phyloP scores from a whole-genome alignment of 2,113 vertebrate species.

The Fulmarus glacialis region DNA sequence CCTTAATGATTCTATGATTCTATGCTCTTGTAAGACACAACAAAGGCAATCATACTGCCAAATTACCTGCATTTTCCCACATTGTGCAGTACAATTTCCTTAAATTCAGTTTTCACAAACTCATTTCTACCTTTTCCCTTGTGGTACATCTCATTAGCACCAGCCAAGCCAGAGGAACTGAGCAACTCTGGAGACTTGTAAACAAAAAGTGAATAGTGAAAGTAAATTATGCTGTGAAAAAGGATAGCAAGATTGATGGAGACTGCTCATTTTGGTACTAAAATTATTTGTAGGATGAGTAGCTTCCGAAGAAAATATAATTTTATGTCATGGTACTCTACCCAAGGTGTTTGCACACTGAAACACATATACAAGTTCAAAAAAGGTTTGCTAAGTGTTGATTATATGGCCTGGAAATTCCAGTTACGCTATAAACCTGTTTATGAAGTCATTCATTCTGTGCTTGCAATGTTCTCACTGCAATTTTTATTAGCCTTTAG shows the following conservation, averaged over 20 bases:
- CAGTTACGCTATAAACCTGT: neutral
- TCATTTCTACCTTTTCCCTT: neutral
- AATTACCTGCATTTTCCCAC: neutral
- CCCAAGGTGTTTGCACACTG: neutral
- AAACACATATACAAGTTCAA: neutral
- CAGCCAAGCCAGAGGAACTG: neutral
- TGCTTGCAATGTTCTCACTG: neutral
- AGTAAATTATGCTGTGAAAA: neutral
- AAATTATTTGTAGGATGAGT: neutral
- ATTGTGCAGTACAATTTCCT: neutral
- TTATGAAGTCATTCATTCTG: conserved; percentile 12
- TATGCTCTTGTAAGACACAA: neutral
- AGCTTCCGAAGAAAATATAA: neutral
- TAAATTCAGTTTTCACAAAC: neutral
- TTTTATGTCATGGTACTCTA: neutral
- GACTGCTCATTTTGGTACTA: neutral
- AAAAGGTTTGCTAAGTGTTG: neutral
- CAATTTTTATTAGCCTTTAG: neutral
- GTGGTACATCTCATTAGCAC: neutral
- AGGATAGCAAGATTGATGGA: neutral
- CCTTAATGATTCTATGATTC: too few relatives aligned
- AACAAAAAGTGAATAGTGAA: neutral
- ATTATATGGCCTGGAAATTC: neutral
- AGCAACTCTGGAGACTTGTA: neutral
- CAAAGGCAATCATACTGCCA: neutral